Base-by-base conservation (phyloP, 2,888 invertebrate species). In the Cynaeus angustus region DNA sequence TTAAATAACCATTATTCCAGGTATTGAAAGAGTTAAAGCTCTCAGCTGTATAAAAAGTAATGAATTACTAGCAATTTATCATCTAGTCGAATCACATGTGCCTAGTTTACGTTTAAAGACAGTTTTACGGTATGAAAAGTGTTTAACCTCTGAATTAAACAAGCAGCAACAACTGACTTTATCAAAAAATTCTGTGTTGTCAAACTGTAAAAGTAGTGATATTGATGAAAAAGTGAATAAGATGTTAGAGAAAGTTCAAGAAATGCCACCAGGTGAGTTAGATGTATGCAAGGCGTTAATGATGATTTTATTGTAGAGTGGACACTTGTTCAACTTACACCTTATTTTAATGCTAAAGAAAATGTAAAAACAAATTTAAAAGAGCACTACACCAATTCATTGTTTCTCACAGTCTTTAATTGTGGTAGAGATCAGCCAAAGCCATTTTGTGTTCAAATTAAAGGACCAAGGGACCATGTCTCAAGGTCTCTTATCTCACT, bases 251-350 rank as follows among this genome's bases (percentile, higher is more conserved):
- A 77, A 79, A 73, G 33, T 84, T 10, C 59, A 75, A 56, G 82
- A 84, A 73, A 77, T 85, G 79, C 84, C 85, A 1, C 77, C 81
- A 80, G 83, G 83, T 83, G 72, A 1, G 7, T 46, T 46, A 16
- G 14, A 21, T 3, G 1, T 46, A 7, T 13, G 14, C 52, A 52
- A 70, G 4, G 28, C n/a, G 2, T 33, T 33, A 6, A 9, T 33
- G 33, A 33, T 6, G 1, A 4, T 33, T 33, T 33, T 74, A 69
- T 85, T 82, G 70, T 83, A 89, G 90, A 90, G 84, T 90, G 90
- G 90, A 89, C 89, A 0, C 75, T 90, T 56, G 79, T 90, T 56
- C 90, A 90, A 77, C 70, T 90, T 67, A 89, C 89, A 5, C 86
- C 88, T 0, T 72, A 77, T 6, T 79, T 74, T 72, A 80, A 77